Evolutionary conservation across 2,113 vertebrate genomes (phyloP).

Genomic region (Chaetops frenatus): DNA sequence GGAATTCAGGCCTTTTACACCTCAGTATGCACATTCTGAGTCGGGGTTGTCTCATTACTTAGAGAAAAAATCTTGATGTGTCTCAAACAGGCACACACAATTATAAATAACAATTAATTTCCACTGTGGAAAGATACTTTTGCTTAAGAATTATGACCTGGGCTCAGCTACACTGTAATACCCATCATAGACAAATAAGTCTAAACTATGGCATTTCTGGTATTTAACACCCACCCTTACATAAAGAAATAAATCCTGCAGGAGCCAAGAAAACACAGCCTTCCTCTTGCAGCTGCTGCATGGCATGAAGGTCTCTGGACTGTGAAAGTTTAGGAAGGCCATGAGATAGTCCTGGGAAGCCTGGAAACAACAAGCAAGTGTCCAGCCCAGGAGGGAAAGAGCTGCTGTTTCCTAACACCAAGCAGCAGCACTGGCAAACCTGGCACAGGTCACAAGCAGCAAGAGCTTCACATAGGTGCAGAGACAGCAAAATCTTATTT

Average conservation of each 20-base stretch:
- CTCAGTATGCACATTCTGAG: neutral
- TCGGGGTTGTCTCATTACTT: neutral
- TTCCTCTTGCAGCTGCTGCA: neutral
- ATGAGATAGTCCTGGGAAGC: neutral
- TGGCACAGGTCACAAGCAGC: neutral
- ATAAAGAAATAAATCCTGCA: neutral
- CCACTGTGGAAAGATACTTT: neutral
- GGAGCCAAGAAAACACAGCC: neutral
- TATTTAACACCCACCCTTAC: neutral
- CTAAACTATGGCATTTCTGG: neutral
- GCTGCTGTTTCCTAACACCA: neutral
- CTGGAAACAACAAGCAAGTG: neutral
- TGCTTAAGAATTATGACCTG: neutral
- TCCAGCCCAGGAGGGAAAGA: neutral
- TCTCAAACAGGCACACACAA: neutral
- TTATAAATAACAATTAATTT: neutral
- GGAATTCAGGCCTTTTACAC: neutral
- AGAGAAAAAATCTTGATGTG: neutral
- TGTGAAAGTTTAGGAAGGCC: neutral
- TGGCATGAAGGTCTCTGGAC: neutral
- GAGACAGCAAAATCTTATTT: neutral
- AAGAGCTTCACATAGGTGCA: neutral
- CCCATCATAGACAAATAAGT: accelerated
- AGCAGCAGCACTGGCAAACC: too few species aligned
- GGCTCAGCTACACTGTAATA: neutral